These are phyloP conservation scores for Margaritifera margaritifera DNA, from an alignment of 2,888 invertebrate genomes.

Conservation along the genomic window DNA sequence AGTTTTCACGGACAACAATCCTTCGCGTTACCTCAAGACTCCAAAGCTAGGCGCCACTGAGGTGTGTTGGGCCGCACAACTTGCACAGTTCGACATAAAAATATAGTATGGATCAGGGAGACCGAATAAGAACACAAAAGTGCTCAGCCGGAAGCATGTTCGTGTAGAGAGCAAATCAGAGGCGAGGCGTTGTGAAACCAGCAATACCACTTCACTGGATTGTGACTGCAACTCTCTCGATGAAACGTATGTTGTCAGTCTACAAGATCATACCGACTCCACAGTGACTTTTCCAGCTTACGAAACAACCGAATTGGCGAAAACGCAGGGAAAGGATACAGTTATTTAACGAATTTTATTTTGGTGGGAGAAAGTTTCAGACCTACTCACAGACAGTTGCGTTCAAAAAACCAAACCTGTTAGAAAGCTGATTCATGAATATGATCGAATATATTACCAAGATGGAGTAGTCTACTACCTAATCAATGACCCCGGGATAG, in stretches of 20 bases:
- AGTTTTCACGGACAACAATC: slow-evolving; percentile 20
- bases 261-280: too few species aligned
- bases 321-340: neutral
- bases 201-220: neutral
- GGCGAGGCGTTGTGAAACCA: slow-evolving; percentile 1
- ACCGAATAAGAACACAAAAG: slow-evolving; percentile 2
- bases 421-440: slow-evolving; percentile 1
- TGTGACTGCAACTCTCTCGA: too few species aligned
- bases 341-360: neutral
- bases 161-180: neutral
- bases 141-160: slow-evolving; percentile 8
- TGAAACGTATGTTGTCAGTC: too few species aligned
- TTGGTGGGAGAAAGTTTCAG: neutral
- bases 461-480: slow-evolving; percentile 1
- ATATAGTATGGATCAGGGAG: slow-evolving; percentile 14
- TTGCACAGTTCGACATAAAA: slow-evolving; percentile 26
- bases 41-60: slow-evolving; percentile 21
- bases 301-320: too few species aligned
- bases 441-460: neutral
- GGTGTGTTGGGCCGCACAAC: slow-evolving; percentile 1
- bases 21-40: slow-evolving; percentile 19
- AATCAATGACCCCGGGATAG: neutral
- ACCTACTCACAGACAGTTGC: slow-evolving; percentile 1
- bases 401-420: neutral
- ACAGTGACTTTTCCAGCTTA: too few species aligned